phyloP scores from a whole-genome alignment of 2,888 invertebrate genomes.

The Cremastinae sp. region DNA sequence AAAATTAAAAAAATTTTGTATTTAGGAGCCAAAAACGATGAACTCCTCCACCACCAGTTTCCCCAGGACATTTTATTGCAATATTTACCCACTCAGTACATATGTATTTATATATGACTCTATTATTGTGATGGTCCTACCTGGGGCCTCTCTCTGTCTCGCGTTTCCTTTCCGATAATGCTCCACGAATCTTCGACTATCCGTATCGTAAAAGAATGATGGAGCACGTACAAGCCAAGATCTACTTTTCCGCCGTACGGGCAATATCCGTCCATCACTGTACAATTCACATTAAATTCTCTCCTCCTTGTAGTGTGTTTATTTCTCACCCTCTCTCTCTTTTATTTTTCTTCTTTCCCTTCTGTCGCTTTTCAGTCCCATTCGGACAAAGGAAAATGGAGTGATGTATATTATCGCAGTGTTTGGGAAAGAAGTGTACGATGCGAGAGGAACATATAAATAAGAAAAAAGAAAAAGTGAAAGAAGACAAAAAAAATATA shows the following conservation, averaged over 20 bases:
- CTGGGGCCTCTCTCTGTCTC: constrained; percentile 40
- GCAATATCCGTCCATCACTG: constrained; percentile 14
- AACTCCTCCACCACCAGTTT: no score
- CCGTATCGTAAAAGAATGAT: constrained; percentile 61
- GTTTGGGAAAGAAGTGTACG: constrained; percentile 13
- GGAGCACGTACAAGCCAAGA: constrained; percentile 57
- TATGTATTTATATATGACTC: constrained; percentile 58
- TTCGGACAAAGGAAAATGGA: constrained; percentile 29
- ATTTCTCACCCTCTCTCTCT: constrained; percentile 3
- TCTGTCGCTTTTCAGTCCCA: constrained; percentile 3
- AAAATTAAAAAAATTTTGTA: no score
- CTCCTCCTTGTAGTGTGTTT: no score
- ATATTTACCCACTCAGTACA: constrained; percentile 39
- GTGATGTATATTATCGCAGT: constrained; percentile 30
- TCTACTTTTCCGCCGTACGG: constrained; percentile 49
- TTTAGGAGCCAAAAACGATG: no score
- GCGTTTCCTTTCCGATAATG: constrained; percentile 12
- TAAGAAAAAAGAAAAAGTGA: not conserved
- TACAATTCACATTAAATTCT: constrained; percentile 35
- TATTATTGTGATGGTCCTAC: constrained; percentile 52
- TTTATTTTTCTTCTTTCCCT: not conserved
- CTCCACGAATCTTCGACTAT: constrained; percentile 55
- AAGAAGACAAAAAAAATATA: not conserved
- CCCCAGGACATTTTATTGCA: no score
- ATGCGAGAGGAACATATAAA: not conserved